These are phyloP conservation scores for Delphinus delphis DNA, from an alignment of 2,113 vertebrate genomes.

Conservation along the genomic window DNA sequence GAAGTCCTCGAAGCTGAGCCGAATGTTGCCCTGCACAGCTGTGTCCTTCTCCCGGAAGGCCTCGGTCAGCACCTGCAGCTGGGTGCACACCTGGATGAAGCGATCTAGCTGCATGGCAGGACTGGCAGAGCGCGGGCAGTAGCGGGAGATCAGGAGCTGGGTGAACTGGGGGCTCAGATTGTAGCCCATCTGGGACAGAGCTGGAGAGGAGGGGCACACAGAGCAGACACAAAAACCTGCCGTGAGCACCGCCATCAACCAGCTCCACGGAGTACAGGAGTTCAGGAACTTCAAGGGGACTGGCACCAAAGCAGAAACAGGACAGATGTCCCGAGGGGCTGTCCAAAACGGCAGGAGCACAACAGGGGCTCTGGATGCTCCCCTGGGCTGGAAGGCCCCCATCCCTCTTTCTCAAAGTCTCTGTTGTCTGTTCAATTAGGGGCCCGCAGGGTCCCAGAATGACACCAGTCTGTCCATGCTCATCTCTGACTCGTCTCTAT, in stretches of 20 bases:
- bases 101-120: constrained; percentile 92
- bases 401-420: neutral
- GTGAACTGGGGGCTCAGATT: constrained; percentile 96
- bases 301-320: neutral
- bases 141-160: constrained; percentile 88
- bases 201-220: constrained; percentile 78
- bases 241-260: neutral
- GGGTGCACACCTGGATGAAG: constrained; percentile 97
- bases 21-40: constrained; percentile 84
- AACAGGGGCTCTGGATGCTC: neutral
- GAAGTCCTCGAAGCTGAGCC: constrained; percentile 96
- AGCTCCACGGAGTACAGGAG: neutral
- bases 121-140: constrained; percentile 61
- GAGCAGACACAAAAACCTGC: neutral
- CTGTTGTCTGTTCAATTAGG: neutral
- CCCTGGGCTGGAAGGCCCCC: neutral
- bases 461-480: neutral
- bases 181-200: constrained; percentile 96
- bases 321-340: neutral
- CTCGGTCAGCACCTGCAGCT: constrained; percentile 93
- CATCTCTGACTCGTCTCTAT: neutral
- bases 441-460: neutral
- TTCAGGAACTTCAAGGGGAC: rapidly evolving
- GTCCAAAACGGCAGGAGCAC: neutral
- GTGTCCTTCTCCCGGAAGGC: constrained; percentile 94